These are phyloP conservation scores for Agrochola macilenta DNA, from an alignment of 2,888 invertebrate species.

Conservation along the genomic window DNA sequence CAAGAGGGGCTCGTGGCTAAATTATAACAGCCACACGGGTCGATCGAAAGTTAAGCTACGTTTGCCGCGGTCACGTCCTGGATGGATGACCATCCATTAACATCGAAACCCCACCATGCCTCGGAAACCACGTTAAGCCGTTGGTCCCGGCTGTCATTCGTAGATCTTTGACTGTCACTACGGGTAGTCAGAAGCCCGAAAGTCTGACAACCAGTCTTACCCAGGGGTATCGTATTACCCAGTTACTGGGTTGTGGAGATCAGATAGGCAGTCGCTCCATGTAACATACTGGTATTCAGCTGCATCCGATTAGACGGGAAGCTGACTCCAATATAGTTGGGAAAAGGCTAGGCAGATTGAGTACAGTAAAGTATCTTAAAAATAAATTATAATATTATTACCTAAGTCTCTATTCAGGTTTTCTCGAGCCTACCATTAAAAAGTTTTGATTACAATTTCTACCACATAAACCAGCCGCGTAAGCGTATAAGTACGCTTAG, in stretches of 20 bases:
- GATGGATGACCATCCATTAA: not conserved
- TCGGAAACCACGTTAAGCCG: not conserved
- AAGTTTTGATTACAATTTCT: constrained; percentile 42
- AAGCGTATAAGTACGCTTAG: constrained; percentile 18
- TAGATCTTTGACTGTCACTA: not conserved
- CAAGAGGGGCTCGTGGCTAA: not conserved
- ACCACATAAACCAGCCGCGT: constrained; percentile 6
- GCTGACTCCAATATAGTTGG: not conserved
- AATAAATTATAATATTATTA: not conserved
- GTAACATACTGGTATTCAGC: not conserved
- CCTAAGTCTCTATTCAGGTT: not conserved
- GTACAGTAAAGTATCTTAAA: not conserved
- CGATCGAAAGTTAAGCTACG: not conserved
- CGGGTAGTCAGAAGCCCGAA: not conserved
- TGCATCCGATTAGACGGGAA: not conserved
- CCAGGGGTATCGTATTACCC: not conserved
- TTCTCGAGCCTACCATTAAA: constrained; percentile 26
- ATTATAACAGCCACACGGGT: not conserved
- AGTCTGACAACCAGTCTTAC: not conserved
- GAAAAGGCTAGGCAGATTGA: not conserved
- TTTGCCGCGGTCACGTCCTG: not conserved
- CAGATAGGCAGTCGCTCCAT: not conserved
- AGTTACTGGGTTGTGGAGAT: not conserved
- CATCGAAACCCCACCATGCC: too few species aligned
- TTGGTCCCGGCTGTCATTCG: not conserved